Evolutionary conservation across 2,113 vertebrate species (phyloP), one percentile per base, ranked within the genome.

Genomic region (Pygoscelis antarcticus): DNA sequence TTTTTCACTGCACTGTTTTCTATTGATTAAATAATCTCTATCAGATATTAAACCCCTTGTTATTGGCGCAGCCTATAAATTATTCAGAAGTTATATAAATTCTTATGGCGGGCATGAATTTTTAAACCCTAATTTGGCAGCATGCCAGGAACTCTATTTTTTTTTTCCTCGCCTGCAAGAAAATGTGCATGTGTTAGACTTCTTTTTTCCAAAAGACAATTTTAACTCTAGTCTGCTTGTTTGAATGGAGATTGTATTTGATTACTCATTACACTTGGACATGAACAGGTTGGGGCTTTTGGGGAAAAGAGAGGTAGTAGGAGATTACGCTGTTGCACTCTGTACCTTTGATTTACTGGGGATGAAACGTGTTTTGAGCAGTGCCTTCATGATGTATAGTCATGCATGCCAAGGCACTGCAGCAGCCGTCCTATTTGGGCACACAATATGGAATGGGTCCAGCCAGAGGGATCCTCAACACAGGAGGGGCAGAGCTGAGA

Each of bases 31-130:
- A 97, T 96, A 97, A 97, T 90, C 90, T 94, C 74, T 92, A 94
- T 95, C 93, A 96, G 92, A 97, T 97, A 97, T 96, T 95, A 97
- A 98, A 87, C 65, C 62, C n/a, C 96, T 95, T 89, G 95, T 97
- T 98, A 97, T 97, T 96, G 96, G 97, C 6, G n/a, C 79, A 95
- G 76, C 32, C 86, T 87, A 95, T 97, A 96, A 95, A 98, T 98
- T 97, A 98, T 98, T 97, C 94, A 97, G 75, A 89, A 95, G 78
- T 95, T 96, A 95, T 97, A 96, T 97, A 97, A 95, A 98, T 96
- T 97, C 96, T 96, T 94, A 96, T 93, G 86, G 94, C 0, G 5
- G 75, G 83, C 95, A 97, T 97, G 95, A 97, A 98, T 98, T 98
- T 98, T 98, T 96, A 97, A 97, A 97, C 62, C 92, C 86, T 92